Conservation (phyloP, 1,140 invertebrate species). For the Calliopsis andreniformis region DNA sequence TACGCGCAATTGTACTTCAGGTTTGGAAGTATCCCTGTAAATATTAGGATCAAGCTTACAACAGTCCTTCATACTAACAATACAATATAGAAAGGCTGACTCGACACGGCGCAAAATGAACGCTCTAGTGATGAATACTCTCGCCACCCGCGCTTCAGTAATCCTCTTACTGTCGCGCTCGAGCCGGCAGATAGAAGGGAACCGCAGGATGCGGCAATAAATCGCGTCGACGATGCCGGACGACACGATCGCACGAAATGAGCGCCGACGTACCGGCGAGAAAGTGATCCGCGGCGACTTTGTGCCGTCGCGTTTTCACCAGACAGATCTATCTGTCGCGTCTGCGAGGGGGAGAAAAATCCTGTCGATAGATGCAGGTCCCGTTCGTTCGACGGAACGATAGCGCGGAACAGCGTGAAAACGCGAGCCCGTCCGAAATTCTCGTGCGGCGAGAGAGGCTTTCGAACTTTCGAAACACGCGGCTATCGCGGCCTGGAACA, state of each 20-base stretch:
- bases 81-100: no score
- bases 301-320: not conserved
- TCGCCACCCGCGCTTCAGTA: not conserved
- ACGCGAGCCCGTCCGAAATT: conserved; percentile 26
- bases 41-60: no score
- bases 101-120: no score
- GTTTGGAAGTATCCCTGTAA: no score
- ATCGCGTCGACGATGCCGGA: conserved; percentile 25
- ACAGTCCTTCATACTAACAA: no score
- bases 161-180: not conserved
- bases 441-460: not conserved
- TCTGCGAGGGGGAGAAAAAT: no score
- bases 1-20: no score
- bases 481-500: conserved; percentile 33
- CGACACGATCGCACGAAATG: conserved; percentile 12
- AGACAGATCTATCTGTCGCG: not conserved
- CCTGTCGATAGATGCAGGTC: not conserved
- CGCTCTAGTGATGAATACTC: not conserved
- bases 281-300: conserved; percentile 16
- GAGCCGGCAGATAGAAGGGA: not conserved
- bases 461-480: conserved; percentile 29
- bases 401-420: not conserved
- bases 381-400: not conserved
- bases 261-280: conserved; percentile 4
- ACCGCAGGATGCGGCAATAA: conserved; percentile 22